A percentile compares a stretch with the other conserved stretches of the same genome.
Conservation (phyloP, 1,140 invertebrate genomes). For the Tetragonula clypearis region DNA sequence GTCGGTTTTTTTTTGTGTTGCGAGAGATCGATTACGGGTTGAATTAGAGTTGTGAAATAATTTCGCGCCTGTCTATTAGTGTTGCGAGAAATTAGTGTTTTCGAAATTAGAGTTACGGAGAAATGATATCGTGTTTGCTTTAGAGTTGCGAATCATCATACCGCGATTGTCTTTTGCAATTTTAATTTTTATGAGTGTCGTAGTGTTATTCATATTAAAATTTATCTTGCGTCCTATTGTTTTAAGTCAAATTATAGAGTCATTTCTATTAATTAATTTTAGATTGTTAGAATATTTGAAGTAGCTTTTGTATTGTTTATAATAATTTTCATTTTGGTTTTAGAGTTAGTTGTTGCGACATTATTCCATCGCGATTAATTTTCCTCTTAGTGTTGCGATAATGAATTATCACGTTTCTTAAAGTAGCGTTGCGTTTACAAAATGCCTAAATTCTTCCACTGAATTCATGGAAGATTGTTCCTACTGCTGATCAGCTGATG, state of each 20-base stretch:
- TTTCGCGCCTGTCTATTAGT: neutral
- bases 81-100: neutral
- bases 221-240: too few species aligned
- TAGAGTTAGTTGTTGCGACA: neutral
- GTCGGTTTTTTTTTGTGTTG: neutral
- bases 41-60: neutral
- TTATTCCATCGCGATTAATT: too few species aligned
- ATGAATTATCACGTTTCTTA: neutral
- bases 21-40: neutral
- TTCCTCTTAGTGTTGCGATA: neutral
- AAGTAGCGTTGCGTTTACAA: neutral
- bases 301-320: too few species aligned
- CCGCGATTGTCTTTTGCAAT: neutral
- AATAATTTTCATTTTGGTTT: too few species aligned
- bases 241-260: neutral
- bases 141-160: neutral
- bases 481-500: neutral
- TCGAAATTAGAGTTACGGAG: neutral
- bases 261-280: too few species aligned
- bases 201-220: too few species aligned
- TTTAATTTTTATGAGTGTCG: neutral
- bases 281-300: too few species aligned
- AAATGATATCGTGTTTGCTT: neutral
- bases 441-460: neutral
- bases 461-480: neutral